A percentile compares a stretch with the other conserved stretches of the same genome.
Conservation (phyloP, 2,797 vertebrate species). For the Podarcis siculus region DNA sequence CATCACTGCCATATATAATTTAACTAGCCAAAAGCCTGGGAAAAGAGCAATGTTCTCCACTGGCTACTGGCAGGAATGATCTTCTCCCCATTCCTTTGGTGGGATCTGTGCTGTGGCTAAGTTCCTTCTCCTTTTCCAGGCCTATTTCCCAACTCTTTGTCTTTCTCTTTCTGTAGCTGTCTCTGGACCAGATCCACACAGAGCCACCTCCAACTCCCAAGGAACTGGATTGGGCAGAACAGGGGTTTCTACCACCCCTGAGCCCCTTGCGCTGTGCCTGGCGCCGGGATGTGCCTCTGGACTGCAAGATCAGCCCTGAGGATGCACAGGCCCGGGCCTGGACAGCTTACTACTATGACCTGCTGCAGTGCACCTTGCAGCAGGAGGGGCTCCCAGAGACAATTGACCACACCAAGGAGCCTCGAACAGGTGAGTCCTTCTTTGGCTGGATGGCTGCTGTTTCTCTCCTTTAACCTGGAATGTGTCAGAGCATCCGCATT, state of each 20-base stretch:
- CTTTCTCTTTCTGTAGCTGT: conserved; percentile 64
- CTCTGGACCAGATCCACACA: conserved; percentile 58
- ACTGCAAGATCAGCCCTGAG: conserved; percentile 61
- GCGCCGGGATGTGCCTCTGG: conserved; percentile 66
- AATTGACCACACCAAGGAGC: conserved; percentile 72
- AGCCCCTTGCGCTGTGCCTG: conserved; percentile 67
- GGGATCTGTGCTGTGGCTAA: not conserved
- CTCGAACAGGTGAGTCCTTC: conserved; percentile 70
- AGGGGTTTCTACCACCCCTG: conserved; percentile 50
- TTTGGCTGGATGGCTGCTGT: not conserved
- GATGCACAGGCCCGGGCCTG: conserved; percentile 58
- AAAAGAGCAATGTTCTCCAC: not conserved
- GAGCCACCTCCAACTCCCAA: conserved; percentile 63
- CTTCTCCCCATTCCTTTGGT: not conserved
- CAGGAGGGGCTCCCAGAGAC: conserved; percentile 81
- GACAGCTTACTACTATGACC: conserved; percentile 70
- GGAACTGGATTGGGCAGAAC: conserved; percentile 64
- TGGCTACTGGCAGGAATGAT: not conserved
- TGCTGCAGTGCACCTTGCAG: conserved; percentile 78
- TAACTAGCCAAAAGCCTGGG: too few relatives aligned
- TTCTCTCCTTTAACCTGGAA: not conserved
- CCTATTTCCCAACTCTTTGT: not conserved
- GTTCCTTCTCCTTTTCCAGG: not conserved
- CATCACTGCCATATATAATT: too few relatives aligned
- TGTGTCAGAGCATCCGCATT: not conserved